phyloP scores from a whole-genome alignment of 2,113 vertebrate genomes.

The Notothenia rossii region DNA sequence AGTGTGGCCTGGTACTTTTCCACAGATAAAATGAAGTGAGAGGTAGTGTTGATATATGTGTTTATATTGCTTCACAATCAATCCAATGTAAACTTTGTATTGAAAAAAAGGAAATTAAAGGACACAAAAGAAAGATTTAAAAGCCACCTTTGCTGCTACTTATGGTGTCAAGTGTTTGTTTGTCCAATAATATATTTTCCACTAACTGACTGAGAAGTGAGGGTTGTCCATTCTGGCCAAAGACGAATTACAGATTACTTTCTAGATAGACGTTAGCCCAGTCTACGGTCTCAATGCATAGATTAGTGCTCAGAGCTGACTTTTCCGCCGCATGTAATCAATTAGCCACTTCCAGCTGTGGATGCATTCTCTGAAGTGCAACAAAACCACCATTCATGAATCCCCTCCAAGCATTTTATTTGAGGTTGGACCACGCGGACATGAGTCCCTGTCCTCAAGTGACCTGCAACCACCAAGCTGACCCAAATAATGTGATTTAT shows the following conservation, averaged over 20 bases:
- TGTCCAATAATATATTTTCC: background rate
- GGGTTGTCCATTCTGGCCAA: background rate
- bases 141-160: background rate
- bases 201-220: background rate
- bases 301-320: slow-evolving; percentile 8
- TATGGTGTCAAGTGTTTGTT: background rate
- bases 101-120: background rate
- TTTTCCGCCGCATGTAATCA: slow-evolving; percentile 39
- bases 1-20: slow-evolving; percentile 71
- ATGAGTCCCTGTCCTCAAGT: slow-evolving; percentile 27
- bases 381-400: slow-evolving; percentile 70
- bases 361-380: slow-evolving; percentile 51
- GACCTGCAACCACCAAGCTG: slow-evolving; percentile 22
- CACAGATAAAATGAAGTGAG: slow-evolving; percentile 57
- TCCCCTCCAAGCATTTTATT: slow-evolving; percentile 38
- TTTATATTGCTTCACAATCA: slow-evolving; percentile 58
- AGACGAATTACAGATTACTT: background rate
- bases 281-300: slow-evolving; percentile 1
- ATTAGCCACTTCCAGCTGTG: slow-evolving; percentile 50
- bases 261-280: background rate
- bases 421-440: slow-evolving; percentile 33
- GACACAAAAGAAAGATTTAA: background rate
- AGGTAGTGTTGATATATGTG: slow-evolving; percentile 47
- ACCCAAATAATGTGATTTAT: slow-evolving; percentile 40
- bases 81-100: background rate